Evolutionary conservation across 1,140 invertebrate species (phyloP).

Genomic region (Ericerus pela): DNA sequence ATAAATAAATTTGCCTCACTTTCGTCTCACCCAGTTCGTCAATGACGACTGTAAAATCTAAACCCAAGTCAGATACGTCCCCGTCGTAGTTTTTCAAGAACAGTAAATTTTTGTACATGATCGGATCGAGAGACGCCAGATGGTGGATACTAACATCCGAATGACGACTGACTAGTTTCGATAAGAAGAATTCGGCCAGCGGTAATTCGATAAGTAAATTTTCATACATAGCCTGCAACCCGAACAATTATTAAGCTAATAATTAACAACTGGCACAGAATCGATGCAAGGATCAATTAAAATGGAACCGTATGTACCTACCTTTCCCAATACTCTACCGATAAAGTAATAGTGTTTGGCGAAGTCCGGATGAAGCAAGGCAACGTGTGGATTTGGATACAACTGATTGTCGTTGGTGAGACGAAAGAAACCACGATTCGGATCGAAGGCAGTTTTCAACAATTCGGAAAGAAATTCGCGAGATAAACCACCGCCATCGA

Average conservation of each 20-base stretch:
- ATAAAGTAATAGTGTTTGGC: slow-evolving; percentile 90
- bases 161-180: slow-evolving; percentile 62
- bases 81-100: slow-evolving; percentile 68
- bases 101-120: slow-evolving; percentile 78
- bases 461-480: slow-evolving; percentile 83
- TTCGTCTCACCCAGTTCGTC: slow-evolving; percentile 81
- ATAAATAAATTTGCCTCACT: slow-evolving; percentile 31
- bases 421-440: slow-evolving; percentile 86
- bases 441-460: slow-evolving; percentile 89
- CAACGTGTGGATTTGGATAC: slow-evolving; percentile 88
- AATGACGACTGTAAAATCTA: slow-evolving; percentile 87
- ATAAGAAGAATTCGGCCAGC: slow-evolving; percentile 82
- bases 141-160: slow-evolving; percentile 85
- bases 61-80: slow-evolving; percentile 60
- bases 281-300: background rate
- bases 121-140: slow-evolving; percentile 80
- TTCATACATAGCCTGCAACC: slow-evolving; percentile 70
- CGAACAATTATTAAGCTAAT: background rate
- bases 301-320: slow-evolving; percentile 26
- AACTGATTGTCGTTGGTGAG: slow-evolving; percentile 82
- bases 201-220: slow-evolving; percentile 87
- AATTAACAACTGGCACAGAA: background rate
- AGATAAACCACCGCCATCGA: slow-evolving; percentile 90
- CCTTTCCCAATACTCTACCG: slow-evolving; percentile 85
- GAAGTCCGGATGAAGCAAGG: slow-evolving; percentile 67